Base-by-base conservation (phyloP, 1,140 invertebrate species). In the Papilio machaon region DNA sequence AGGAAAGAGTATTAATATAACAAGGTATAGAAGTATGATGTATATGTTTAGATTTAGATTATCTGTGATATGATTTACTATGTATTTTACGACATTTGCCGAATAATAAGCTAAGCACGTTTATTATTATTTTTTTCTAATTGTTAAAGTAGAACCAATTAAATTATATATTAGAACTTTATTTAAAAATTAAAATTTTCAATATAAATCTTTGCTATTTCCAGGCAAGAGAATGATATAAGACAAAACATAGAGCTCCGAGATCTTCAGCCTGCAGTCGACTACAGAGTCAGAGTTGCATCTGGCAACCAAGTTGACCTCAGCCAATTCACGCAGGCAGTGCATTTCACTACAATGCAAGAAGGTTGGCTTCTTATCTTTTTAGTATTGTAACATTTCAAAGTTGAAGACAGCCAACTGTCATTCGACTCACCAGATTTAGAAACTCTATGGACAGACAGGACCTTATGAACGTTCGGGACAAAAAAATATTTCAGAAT, bases 281-380 rank as follows among this genome's bases (percentile, higher is more conserved):
- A 94, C 23, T 95, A 95, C 60, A 83, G 90, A 77, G 92, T 90
- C 1, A 84, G 94, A 1, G 84, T 95, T 0, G 90, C 94, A 7
- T 91, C 94, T 3, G 93, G 93, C 0, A 95, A 95, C 73, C 88
- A 92, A 60, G 93, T 93, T 0, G 94, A 94, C 54, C 78, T 92
- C 0, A 95, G 94, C 79, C 88, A 91, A 7, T 95, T 89, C 46
- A 95, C 94, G 0, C 89, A 89, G 52, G 90, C 94, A 3, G 87
- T 94, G 8, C 91, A 94, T 79, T 95, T 95, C 77, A 92, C 92
- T 47, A 95, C 94, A 3, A 86, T 94, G 64, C 93, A 95, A 83
- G 93, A 95, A 91, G 92, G 94, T 70, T 70, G 17, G 54, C n/a
- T 58, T 8, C 7, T 19, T 2, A 19, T 19, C 15, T 17, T 52